Percentiles rank a stretch among this genome's conserved stretches.
phyloP scores from a whole-genome alignment of 2,888 invertebrate species.

The Mythimna impura region DNA sequence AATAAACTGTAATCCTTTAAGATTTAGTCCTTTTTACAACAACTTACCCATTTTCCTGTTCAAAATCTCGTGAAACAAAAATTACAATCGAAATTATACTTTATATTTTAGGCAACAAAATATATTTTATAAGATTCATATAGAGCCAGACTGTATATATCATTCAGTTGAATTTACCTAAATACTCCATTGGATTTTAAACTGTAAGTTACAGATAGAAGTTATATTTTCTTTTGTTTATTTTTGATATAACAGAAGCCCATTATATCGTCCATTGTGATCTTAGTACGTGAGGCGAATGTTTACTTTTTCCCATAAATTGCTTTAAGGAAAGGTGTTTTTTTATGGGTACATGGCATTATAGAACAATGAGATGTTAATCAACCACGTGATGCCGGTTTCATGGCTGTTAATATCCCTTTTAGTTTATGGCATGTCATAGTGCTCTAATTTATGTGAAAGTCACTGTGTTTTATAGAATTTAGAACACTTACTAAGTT shows the following conservation, averaged over 20 bases:
- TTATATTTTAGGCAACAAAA: constrained; percentile 44
- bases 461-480: constrained; percentile 1
- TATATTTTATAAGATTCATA: constrained; percentile 32
- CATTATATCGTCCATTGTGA: constrained; percentile 74
- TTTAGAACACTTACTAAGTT: not conserved
- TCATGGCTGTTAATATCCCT: constrained; percentile 30
- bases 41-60: constrained; percentile 25
- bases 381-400: constrained; percentile 60
- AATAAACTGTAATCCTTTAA: constrained; percentile 23
- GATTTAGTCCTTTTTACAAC: constrained; percentile 33
- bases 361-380: constrained; percentile 72
- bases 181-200: constrained; percentile 36
- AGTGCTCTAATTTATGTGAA: constrained; percentile 41
- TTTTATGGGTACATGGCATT: constrained; percentile 65
- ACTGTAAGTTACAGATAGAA: constrained; percentile 14
- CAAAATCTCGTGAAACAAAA: constrained; percentile 21
- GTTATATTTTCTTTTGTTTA: constrained; percentile 43
- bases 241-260: constrained; percentile 62
- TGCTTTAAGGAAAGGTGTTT: constrained; percentile 70
- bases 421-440: constrained; percentile 54
- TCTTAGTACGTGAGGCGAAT: constrained; percentile 75
- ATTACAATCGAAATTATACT: constrained; percentile 39
- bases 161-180: constrained; percentile 23
- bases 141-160: constrained; percentile 12
- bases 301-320: constrained; percentile 67